Percentiles rank a stretch among this genome's conserved stretches.
Conservation (phyloP, 1,140 invertebrate genomes). For the Eulimnadia texana region DNA sequence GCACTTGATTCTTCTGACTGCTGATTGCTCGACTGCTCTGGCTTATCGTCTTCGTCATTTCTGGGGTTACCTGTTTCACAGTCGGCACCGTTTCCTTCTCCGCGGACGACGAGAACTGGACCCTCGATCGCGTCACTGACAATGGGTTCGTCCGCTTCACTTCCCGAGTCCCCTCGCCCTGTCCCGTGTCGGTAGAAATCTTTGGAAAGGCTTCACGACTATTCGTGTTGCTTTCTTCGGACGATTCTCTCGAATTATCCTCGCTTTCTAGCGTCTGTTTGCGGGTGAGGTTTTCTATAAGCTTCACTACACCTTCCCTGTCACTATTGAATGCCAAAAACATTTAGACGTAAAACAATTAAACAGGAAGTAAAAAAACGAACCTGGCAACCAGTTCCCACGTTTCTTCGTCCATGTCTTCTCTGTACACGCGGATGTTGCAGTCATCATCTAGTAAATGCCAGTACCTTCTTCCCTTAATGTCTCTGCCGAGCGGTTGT, state of each 20-base stretch:
- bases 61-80: conserved; percentile 47
- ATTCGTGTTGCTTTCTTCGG: conserved; percentile 13
- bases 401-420: conserved; percentile 88
- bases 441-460: conserved; percentile 73
- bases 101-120: conserved; percentile 50
- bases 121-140: conserved; percentile 54
- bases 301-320: conserved; percentile 20
- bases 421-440: conserved; percentile 81
- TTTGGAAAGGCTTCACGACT: conserved; percentile 5
- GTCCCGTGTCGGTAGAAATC: not conserved
- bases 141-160: conserved; percentile 7
- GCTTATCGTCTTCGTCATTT: too few relatives aligned
- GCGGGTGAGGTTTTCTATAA: conserved; percentile 18
- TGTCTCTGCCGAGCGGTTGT: conserved; percentile 77
- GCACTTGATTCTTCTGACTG: too few relatives aligned
- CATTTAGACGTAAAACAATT: not conserved
- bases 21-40: too few relatives aligned
- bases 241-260: conserved; percentile 5
- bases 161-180: conserved; percentile 8
- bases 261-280: conserved; percentile 6
- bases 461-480: conserved; percentile 81
- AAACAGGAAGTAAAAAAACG: not conserved
- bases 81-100: conserved; percentile 53
- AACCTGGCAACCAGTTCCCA: conserved; percentile 85
- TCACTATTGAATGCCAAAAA: conserved; percentile 15